Evolutionary conservation across 2,113 vertebrate genomes (phyloP).

Genomic region (Octodon degus): DNA sequence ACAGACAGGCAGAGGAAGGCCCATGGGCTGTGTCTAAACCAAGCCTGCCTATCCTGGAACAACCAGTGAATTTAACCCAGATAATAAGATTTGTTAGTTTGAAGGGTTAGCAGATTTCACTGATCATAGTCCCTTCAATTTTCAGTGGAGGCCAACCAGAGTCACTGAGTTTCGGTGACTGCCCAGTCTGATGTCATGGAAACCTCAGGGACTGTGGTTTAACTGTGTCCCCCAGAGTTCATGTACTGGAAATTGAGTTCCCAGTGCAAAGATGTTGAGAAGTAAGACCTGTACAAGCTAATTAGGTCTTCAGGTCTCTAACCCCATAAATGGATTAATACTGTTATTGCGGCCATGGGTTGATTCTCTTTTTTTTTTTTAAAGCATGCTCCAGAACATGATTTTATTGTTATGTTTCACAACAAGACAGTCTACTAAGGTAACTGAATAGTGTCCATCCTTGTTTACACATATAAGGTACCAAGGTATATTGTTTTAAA

Average conservation of each 20-base stretch:
- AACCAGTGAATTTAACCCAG: constrained; percentile 10
- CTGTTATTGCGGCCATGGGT: no score
- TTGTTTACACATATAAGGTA: background rate
- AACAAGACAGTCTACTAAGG: background rate
- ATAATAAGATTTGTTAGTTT: background rate
- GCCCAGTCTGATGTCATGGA: background rate
- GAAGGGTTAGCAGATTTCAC: background rate
- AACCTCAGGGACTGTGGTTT: background rate
- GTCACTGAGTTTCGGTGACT: background rate
- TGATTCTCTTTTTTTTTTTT: background rate
- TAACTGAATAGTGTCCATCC: background rate
- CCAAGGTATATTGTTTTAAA: background rate
- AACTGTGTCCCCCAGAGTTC: background rate
- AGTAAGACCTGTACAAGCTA: background rate
- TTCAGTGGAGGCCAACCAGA: constrained; percentile 14
- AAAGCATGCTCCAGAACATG: background rate
- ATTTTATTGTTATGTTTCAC: background rate
- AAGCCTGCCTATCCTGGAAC: background rate
- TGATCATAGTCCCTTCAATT: background rate
- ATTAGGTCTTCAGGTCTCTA: background rate
- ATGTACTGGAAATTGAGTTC: background rate
- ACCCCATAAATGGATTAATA: background rate
- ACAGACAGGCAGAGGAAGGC: background rate
- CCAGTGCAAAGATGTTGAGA: background rate
- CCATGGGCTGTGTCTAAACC: background rate